Evolutionary conservation across 2,797 vertebrate genomes (phyloP).

Genomic region (Sorex maritimensis): DNA sequence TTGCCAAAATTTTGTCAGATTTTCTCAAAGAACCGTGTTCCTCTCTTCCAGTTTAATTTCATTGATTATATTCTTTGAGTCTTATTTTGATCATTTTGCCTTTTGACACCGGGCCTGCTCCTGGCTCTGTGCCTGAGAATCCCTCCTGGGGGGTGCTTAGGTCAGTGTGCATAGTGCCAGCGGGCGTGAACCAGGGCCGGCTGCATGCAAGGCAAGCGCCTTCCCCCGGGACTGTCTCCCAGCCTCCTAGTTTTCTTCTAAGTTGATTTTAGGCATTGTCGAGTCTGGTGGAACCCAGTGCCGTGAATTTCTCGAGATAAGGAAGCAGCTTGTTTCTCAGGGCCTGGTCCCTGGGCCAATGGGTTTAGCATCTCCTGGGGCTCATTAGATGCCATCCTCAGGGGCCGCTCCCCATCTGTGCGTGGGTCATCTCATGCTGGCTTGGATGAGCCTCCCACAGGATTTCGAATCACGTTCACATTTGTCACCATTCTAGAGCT

Average conservation of each 20-base stretch:
- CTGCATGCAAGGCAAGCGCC: no score
- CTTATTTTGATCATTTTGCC: not conserved
- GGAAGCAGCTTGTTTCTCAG: not conserved
- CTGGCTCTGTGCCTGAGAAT: no score
- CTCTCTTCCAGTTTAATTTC: not conserved
- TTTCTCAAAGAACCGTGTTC: not conserved
- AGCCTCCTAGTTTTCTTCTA: conserved; percentile 11
- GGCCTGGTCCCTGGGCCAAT: not conserved
- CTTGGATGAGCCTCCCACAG: not conserved
- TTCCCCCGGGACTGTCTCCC: no score
- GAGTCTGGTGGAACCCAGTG: not conserved
- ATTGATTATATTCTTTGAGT: not conserved
- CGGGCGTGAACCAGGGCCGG: no score
- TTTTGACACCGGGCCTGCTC: no score
- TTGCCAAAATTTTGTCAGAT: conserved; percentile 20
- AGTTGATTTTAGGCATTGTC: not conserved
- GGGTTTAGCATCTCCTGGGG: not conserved
- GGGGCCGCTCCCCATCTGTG: not conserved
- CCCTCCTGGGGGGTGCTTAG: no score
- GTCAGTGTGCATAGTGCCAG: no score
- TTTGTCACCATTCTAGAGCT: not conserved
- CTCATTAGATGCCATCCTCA: not conserved
- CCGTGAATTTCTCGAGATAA: not conserved
- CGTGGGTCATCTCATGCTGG: not conserved
- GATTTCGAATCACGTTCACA: not conserved